A percentile compares a stretch with the other conserved stretches of the same genome.
Conservation (phyloP, 2,888 invertebrate species). For the Carpatolechia fugitivella region DNA sequence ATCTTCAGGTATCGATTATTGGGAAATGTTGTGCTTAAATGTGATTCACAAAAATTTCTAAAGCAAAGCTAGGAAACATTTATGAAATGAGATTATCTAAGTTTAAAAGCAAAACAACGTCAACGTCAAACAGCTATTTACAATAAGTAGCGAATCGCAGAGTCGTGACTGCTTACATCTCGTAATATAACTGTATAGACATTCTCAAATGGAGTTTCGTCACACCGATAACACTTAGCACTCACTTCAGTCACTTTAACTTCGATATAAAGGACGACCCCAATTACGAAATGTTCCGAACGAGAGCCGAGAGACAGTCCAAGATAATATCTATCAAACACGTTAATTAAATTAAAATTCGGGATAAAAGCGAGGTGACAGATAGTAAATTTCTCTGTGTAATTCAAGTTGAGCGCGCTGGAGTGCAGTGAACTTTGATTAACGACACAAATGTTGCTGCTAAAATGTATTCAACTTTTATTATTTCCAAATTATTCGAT, state of each 20-base stretch:
- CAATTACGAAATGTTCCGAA: conserved; percentile 42
- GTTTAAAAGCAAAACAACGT: background rate
- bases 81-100: no score
- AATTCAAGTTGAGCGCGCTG: background rate
- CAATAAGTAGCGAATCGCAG: background rate
- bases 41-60: background rate
- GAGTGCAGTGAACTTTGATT: background rate
- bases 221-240: conserved; percentile 56
- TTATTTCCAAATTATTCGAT: no score
- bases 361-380: conserved; percentile 34
- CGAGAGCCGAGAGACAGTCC: conserved; percentile 32
- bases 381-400: background rate
- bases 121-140: background rate
- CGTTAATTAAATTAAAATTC: conserved; percentile 49
- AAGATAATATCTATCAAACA: conserved; percentile 39
- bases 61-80: no score
- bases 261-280: conserved; percentile 43
- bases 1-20: no score
- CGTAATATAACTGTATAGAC: conserved; percentile 8
- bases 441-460: background rate
- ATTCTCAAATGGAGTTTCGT: conserved; percentile 55
- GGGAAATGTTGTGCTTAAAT: background rate
- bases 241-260: conserved; percentile 26
- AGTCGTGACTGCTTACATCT: conserved; percentile 5
- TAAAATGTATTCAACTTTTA: no score